Evolutionary conservation across 2,888 invertebrate species (phyloP), one percentile per base, ranked within the genome.

Genomic region (Poecilobothrus nobilitatus): DNA sequence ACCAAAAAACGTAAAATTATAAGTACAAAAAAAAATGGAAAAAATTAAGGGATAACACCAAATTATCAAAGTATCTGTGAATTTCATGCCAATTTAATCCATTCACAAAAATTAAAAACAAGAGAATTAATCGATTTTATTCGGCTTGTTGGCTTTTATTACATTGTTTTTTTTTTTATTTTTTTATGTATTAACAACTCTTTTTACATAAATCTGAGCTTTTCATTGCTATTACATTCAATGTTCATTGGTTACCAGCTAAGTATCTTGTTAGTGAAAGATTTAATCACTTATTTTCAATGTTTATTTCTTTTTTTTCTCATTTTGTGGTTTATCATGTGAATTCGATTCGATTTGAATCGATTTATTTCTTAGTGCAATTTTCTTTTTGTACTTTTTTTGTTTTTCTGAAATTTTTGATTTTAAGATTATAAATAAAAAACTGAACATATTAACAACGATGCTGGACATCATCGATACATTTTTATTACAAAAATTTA

Each of bases 1-100:
- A 53, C n/a, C 53, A 18, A 4, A 18, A 53, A 53, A 37, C 9
- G 4, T 53, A 53, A 53, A 27, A 27, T 27, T 27, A 27, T 27
- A 27, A 27, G 27, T 27, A 5, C 5, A 27, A 53, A n/a, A 53
- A 53, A n/a, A 53, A 53, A 1, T 53, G 18, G 12, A 9, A 44
- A 44, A 6, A 44, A 44, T n/a, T 3, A 53, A 53, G 18, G 15
- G 15, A 53, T 53, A 53, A n/a, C 53, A 53, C 53, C 53, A 53
- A 9, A 53, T 53, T 53, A 53, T 53, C 53, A 53, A 18, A n/a
- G 53, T 53, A 53, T 53, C 53, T 53, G 53, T 15, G 53, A 53
- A 53, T 53, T 53, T 9, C n/a, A 53, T 53, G 53, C 53, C 53
- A 53, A 53, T 53, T 53, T 53, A 53, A 53, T 53, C 53, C 53